Base-by-base conservation (phyloP, 1,140 invertebrate genomes). In the Bombus turneri region DNA sequence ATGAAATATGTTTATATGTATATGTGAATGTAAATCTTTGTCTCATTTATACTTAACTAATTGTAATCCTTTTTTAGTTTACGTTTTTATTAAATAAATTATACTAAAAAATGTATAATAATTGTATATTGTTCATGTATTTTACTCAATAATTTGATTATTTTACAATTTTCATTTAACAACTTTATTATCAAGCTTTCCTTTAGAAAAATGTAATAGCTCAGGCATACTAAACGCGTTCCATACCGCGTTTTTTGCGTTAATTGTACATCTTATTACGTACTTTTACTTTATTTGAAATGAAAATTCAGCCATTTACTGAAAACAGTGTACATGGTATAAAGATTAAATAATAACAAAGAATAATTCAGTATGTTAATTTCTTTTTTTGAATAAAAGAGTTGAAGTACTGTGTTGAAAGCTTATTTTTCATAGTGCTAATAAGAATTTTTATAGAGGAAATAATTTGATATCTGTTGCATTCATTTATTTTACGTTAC, bases 71-170 rank as follows among this genome's bases (percentile, higher is more conserved):
- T 53, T 53, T 53, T 22, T 74, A 80, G 15, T 39, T 85, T 75
- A 43, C 18, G 18, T 62, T 85, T 87, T 74, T 84, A 75, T 74
- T 57, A 79, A 84, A 84, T 87, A 87, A 78, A 87, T 85, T 74
- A 57, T 9, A 2, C 43, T 31, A 64, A n/a, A 72, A 83, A 66
- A 82, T n/a, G 28, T 71, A 41, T 68, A 37, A 53, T 53, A 53
- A 53, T 13, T 62, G 13, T n/a, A 39, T 41, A 53, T 76, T 3
- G 62, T 37, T 81, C 43, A 28, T 37, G 0, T 15, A 64, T 62
- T 62, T 34, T 66, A 34, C n/a, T 15, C 15, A 34, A 8, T 66
- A 34, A 34, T 66, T 8, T 31, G 13, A 34, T 1, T 68, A 1
- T 34, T 68, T n/a, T 15, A 41, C 4, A 81, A 59, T 39, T 53